These are phyloP conservation scores for Coendou prehensilis DNA, from an alignment of 2,797 vertebrate genomes.

Conservation along the genomic window DNA sequence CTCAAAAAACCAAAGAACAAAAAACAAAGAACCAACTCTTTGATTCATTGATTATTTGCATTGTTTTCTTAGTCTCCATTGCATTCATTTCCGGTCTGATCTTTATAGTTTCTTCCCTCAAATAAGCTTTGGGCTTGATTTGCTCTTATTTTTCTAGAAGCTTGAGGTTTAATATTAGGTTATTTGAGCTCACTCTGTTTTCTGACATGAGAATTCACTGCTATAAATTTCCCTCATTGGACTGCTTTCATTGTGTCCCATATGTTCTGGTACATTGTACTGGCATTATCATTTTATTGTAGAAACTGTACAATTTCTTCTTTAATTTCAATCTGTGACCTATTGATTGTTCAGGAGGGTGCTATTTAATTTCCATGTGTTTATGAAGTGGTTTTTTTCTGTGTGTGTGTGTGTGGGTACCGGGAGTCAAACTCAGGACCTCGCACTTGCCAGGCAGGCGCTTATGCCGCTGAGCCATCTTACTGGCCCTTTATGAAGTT, in stretches of 20 bases:
- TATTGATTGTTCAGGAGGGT: neutral
- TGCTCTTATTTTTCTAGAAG: neutral
- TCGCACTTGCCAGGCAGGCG: too few relatives aligned
- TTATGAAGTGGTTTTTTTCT: neutral
- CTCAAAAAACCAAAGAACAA: too few relatives aligned
- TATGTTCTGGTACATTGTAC: neutral
- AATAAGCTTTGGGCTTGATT: neutral
- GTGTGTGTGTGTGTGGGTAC: too few relatives aligned
- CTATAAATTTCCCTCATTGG: neutral
- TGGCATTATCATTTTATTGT: neutral
- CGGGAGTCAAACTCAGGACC: too few relatives aligned
- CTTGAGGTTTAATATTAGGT: neutral
- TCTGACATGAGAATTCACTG: neutral
- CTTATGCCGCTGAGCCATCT: too few relatives aligned
- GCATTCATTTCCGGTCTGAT: neutral
- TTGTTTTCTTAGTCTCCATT: neutral
- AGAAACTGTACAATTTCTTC: neutral
- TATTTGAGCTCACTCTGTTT: neutral
- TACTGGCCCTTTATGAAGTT: neutral
- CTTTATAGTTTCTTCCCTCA: neutral
- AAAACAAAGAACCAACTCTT: neutral
- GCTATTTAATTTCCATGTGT: neutral
- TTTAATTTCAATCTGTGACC: neutral
- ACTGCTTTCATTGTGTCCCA: neutral
- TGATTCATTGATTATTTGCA: neutral